phyloP scores from a whole-genome alignment of 2,888 invertebrate genomes.

The Netelia inedita region DNA sequence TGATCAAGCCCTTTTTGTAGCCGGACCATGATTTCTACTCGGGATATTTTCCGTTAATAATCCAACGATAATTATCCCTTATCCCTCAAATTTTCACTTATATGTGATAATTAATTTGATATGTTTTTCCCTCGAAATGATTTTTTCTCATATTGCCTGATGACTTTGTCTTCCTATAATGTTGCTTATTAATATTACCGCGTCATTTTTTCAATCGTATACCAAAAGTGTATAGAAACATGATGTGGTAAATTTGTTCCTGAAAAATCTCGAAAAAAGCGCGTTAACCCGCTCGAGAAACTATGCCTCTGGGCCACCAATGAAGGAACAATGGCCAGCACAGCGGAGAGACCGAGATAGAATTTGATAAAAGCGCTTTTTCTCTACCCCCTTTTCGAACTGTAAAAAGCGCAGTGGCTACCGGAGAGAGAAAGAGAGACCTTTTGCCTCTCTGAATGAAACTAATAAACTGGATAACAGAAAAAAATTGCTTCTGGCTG shows the following conservation, averaged over 20 bases:
- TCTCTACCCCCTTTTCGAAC: slow-evolving; percentile 45
- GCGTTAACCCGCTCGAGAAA: slow-evolving; percentile 47
- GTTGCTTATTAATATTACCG: neutral
- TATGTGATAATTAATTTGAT: too few relatives aligned
- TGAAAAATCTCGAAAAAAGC: slow-evolving; percentile 17
- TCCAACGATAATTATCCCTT: slow-evolving; percentile 15
- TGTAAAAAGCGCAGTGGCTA: slow-evolving; percentile 43
- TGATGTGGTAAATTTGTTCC: neutral
- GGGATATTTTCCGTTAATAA: slow-evolving; percentile 26
- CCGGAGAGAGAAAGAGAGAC: slow-evolving; percentile 41
- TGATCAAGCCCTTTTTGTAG: neutral
- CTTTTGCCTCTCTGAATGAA: slow-evolving; percentile 75
- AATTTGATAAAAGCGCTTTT: slow-evolving; percentile 63
- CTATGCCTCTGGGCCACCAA: neutral
- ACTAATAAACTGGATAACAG: slow-evolving; percentile 81
- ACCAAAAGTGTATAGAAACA: neutral
- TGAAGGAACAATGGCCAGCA: slow-evolving; percentile 53
- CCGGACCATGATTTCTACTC: too few relatives aligned
- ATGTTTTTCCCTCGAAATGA: neutral
- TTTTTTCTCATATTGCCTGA: neutral
- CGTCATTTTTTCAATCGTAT: neutral
- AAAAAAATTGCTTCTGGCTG: slow-evolving; percentile 81
- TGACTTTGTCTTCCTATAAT: neutral
- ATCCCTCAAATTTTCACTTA: neutral
- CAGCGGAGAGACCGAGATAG: slow-evolving; percentile 47